Evolutionary conservation across 1,140 invertebrate species (phyloP).

Genomic region (Globodera ellingtonae): DNA sequence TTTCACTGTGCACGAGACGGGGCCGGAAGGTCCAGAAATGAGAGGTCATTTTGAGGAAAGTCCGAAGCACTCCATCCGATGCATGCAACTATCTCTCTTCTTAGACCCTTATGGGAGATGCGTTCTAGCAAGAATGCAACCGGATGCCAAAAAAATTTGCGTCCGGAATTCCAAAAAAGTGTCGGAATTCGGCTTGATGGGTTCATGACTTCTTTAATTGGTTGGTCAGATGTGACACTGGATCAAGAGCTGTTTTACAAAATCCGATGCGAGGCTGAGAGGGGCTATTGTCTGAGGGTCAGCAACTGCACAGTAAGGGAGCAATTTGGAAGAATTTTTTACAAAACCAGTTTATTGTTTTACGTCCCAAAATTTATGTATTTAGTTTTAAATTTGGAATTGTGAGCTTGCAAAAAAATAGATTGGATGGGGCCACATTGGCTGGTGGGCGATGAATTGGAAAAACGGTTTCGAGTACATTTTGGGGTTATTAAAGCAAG

Average conservation of each 20-base stretch:
- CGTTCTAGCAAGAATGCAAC: conserved; percentile 15
- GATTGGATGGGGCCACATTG: no score
- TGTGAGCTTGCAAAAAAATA: no score
- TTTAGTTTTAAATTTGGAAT: no score
- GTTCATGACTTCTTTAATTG: not conserved
- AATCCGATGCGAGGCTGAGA: conserved; percentile 43
- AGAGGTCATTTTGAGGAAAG: conserved; percentile 32
- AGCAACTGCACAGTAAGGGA: conserved; percentile 51
- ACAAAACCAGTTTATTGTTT: no score
- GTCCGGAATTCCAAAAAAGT: no score
- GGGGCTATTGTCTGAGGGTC: conserved; percentile 50
- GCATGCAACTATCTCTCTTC: not conserved
- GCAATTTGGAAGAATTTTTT: not conserved
- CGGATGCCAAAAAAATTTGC: not conserved
- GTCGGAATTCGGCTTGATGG: no score
- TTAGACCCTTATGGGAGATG: not conserved
- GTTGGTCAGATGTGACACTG: conserved; percentile 39
- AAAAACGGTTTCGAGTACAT: no score
- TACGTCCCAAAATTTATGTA: no score
- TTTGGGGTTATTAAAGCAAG: no score
- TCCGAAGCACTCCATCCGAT: conserved; percentile 7
- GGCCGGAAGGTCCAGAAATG: conserved; percentile 40
- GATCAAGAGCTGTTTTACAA: conserved; percentile 57
- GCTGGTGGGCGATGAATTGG: not conserved
- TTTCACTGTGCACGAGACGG: conserved; percentile 50